Evolutionary conservation across 2,113 vertebrate species (phyloP).

Genomic region (Otis tarda): DNA sequence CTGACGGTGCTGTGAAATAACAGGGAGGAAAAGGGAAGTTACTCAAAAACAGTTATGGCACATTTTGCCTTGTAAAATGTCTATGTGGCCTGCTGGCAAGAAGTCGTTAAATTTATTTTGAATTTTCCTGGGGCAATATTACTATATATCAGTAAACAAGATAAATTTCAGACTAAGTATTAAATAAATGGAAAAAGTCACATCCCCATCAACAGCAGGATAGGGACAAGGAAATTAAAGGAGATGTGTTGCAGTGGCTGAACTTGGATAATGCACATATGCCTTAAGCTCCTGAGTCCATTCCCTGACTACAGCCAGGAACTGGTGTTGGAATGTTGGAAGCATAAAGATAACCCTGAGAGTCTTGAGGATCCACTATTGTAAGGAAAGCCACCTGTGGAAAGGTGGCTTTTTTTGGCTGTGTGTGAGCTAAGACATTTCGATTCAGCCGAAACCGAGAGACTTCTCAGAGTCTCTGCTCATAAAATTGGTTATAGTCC

Average conservation of each 20-base stretch:
- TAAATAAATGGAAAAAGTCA: neutral
- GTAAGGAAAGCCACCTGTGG: neutral
- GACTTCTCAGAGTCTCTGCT: neutral
- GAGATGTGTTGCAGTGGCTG: neutral
- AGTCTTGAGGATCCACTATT: neutral
- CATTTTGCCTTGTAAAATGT: neutral
- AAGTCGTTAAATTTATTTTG: neutral
- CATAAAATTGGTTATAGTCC: neutral
- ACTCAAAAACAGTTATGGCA: neutral
- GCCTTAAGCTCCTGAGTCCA: neutral
- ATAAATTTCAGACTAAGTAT: neutral
- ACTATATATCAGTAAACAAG: neutral
- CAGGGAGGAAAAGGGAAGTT: neutral
- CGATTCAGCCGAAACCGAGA: neutral
- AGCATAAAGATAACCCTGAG: neutral
- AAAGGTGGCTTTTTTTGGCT: neutral
- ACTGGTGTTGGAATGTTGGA: neutral
- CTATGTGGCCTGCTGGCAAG: fast-evolving
- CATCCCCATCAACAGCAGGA: neutral
- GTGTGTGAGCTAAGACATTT: neutral
- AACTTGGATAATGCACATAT: neutral
- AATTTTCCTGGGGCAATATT: neutral
- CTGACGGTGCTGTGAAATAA: neutral
- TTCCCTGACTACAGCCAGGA: neutral
- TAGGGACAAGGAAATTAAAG: neutral